Evolutionary conservation across 2,888 invertebrate species (phyloP), one percentile per base, ranked within the genome.

Genomic region (Micropterix aruncella): DNA sequence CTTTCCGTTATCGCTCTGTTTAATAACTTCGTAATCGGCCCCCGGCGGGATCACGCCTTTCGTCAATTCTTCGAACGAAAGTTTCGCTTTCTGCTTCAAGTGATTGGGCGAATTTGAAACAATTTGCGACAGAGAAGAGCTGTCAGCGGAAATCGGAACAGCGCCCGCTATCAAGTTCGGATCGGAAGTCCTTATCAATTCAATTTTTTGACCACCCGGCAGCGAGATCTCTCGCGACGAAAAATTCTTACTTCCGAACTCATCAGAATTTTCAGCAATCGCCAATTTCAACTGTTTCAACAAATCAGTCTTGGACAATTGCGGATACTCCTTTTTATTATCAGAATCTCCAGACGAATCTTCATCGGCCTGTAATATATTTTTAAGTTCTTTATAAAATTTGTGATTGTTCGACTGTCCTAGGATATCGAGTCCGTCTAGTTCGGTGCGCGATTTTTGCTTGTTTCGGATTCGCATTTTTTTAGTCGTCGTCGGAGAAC

Each of bases 11-110:
- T 77, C 79, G 15, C 79, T 74, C 44, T 87, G 86, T 55, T 83
- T 79, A n/a, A 86, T 73, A 1, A 89, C 71, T 60, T 90, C 88
- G 54, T 80, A 89, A 53, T 89, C 81, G 1, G 86, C 80, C 2
- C 83, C 83, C 1, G 83, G 80, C 1, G 88, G 88, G 46, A 88
- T 63, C 0, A 87, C 82, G 0, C 81, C 84, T 59, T 83, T 83
- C 0, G 88, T 86, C 39, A 89, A 61, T 56, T 89, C 86, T 42
- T 87, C 85, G 5, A 89, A 72, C 2, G 83, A 74, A 16, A 73
- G 70, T 49, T 74, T 74, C 18, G 79, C 80, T 47, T 86, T 83
- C 59, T 55, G 76, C 46, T 62, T 59, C 9, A 60, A 54, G 48
- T 63, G 62, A 40, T 57, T 61, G 1, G 73, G 65, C 1, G 72